Conservation (phyloP, 2,888 invertebrate species). For the Oscheius sp. region DNA sequence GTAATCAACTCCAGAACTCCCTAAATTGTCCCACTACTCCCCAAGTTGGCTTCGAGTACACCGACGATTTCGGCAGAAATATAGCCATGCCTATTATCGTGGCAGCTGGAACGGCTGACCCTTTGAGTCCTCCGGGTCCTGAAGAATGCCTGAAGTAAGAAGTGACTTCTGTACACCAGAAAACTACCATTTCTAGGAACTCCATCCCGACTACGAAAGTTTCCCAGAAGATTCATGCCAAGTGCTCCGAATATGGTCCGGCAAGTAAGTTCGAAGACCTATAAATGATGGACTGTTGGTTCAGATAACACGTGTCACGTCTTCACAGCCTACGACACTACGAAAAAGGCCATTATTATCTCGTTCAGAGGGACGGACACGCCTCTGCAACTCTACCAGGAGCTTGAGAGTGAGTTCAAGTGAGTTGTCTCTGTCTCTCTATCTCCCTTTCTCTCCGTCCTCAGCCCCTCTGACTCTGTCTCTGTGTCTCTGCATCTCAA, state of each 20-base stretch:
- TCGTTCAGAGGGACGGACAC: constrained; percentile 44
- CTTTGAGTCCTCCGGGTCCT: constrained; percentile 23
- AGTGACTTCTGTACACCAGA: neutral
- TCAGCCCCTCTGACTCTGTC: too few species aligned
- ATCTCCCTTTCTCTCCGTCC: too few species aligned
- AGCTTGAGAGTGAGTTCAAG: constrained; percentile 40
- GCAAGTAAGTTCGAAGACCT: constrained; percentile 18
- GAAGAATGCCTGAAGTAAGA: constrained; percentile 42
- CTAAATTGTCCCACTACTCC: constrained; percentile 46
- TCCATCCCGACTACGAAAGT: constrained; percentile 40
- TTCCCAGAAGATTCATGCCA: constrained; percentile 23
- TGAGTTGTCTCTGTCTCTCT: neutral
- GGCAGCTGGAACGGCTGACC: constrained; percentile 50
- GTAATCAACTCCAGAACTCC: constrained; percentile 27
- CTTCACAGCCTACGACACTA: constrained; percentile 39
- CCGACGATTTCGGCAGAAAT: constrained; percentile 48
- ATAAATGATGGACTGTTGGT: constrained; percentile 5
- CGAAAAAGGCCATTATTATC: constrained; percentile 41
- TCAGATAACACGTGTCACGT: constrained; percentile 31
- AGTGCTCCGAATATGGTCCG: neutral
- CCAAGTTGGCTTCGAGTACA: constrained; percentile 43
- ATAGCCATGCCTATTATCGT: constrained; percentile 49
- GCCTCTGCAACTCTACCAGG: constrained; percentile 38
- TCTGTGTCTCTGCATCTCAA: too few species aligned
- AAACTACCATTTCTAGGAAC: constrained; percentile 43